Percentiles rank a stretch among this genome's conserved stretches.
Evolutionary conservation across 2,113 vertebrate genomes (phyloP).

Genomic region (Urocolius indicus): DNA sequence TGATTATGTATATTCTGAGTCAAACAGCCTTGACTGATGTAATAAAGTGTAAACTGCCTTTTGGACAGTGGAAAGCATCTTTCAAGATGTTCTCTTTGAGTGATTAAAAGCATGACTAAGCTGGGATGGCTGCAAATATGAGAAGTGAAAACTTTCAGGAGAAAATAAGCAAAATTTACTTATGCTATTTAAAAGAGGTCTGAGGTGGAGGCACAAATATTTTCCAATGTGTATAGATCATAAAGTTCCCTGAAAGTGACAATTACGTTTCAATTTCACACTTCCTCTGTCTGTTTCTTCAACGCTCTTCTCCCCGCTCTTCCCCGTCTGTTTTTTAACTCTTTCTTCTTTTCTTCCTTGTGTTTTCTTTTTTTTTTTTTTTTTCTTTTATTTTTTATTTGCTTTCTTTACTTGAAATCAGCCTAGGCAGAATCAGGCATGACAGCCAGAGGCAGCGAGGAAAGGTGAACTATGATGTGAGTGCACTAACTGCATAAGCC

Average conservation of each 20-base stretch:
- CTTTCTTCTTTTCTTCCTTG: fast-evolving
- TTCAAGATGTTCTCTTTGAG: background rate
- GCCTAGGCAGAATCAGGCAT: background rate
- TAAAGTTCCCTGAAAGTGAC: background rate
- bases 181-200: background rate
- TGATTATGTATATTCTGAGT: background rate
- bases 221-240: background rate
- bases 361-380: background rate
- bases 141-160: background rate
- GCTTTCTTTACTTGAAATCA: background rate
- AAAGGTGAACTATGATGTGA: background rate
- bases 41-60: background rate
- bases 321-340: fast-evolving
- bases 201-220: background rate
- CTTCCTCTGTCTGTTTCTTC: background rate
- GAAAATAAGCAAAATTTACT: background rate
- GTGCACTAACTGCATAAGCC: background rate
- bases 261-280: background rate
- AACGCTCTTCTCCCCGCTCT: background rate
- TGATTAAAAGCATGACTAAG: background rate
- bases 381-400: background rate
- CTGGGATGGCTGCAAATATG: background rate
- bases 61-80: background rate
- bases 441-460: background rate
- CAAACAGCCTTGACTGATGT: background rate